A percentile compares a stretch with the other conserved stretches of the same genome.
These are phyloP conservation scores for Varecia variegata DNA, from an alignment of 2,797 vertebrate genomes.

Conservation along the genomic window DNA sequence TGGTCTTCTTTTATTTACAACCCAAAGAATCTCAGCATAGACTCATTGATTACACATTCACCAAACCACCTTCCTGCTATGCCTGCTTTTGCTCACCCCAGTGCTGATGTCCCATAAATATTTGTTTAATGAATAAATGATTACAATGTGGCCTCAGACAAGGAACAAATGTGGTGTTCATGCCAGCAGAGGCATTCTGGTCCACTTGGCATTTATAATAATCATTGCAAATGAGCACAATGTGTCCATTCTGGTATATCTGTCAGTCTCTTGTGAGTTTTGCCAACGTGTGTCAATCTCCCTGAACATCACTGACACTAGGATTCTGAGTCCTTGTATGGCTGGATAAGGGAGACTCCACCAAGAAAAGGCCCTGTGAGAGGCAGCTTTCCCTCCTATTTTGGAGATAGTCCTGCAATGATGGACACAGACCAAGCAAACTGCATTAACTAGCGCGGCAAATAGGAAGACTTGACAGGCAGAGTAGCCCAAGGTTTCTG, in stretches of 20 bases:
- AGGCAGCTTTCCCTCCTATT: neutral
- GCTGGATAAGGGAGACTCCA: neutral
- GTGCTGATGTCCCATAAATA: neutral
- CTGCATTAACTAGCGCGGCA: neutral
- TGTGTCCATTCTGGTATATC: neutral
- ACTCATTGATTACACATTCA: neutral
- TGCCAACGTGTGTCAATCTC: neutral
- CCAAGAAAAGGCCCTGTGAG: neutral
- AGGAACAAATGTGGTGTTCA: neutral
- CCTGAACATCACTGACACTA: neutral
- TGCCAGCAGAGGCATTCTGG: neutral
- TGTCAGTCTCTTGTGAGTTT: neutral
- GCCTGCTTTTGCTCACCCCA: neutral
- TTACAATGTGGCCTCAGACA: neutral
- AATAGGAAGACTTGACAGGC: neutral
- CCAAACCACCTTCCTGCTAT: neutral
- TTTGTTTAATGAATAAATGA: neutral
- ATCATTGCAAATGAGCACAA: neutral
- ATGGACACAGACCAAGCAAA: neutral
- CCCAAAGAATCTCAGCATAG: neutral
- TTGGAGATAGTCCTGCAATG: too few relatives aligned
- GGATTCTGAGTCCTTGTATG: neutral
- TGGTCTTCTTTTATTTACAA: neutral
- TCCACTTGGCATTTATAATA: neutral
- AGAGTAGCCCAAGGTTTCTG: neutral